A percentile compares a stretch with the other conserved stretches of the same genome.
Evolutionary conservation across 2,797 vertebrate genomes (phyloP).

Genomic region (Balearica regulorum): DNA sequence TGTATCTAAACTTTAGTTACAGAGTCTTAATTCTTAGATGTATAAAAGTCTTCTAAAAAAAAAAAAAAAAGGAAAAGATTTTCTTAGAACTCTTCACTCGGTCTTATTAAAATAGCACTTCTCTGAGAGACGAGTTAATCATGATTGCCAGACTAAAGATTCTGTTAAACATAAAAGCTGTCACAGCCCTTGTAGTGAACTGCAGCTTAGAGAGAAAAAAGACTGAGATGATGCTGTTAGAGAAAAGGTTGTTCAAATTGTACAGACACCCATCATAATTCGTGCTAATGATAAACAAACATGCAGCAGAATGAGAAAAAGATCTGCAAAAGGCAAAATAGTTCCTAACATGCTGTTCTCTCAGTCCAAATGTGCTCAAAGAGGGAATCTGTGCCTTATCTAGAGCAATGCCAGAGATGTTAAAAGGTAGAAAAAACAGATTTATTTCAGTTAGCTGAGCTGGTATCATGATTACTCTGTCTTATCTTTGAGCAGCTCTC

Average conservation of each 20-base stretch:
- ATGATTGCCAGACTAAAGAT: slow-evolving; percentile 68
- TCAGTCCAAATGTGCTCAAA: background rate
- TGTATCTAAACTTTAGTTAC: slow-evolving; percentile 56
- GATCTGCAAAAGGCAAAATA: background rate
- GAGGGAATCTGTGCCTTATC: background rate
- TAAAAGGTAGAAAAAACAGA: background rate
- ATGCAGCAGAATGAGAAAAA: background rate
- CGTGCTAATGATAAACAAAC: slow-evolving; percentile 51
- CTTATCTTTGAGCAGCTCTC: slow-evolving; percentile 6
- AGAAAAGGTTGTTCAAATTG: slow-evolving; percentile 49
- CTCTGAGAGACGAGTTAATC: slow-evolving; percentile 60
- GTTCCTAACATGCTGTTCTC: background rate
- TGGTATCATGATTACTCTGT: background rate
- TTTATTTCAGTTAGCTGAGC: background rate
- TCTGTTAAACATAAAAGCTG: slow-evolving; percentile 67
- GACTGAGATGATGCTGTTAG: background rate
- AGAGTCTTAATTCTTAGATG: slow-evolving; percentile 60
- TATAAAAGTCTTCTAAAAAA: slow-evolving; percentile 27
- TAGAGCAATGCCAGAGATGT: background rate
- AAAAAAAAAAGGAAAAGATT: background rate
- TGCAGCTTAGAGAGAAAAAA: slow-evolving; percentile 54
- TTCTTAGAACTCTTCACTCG: slow-evolving; percentile 58
- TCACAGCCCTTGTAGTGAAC: slow-evolving; percentile 56
- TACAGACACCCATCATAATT: slow-evolving; percentile 41
- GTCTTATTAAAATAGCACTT: slow-evolving; percentile 66